Percentiles rank a stretch among this genome's conserved stretches.
Conservation (phyloP, 2,797 vertebrate species). For the Oceanodroma leucorhoa region DNA sequence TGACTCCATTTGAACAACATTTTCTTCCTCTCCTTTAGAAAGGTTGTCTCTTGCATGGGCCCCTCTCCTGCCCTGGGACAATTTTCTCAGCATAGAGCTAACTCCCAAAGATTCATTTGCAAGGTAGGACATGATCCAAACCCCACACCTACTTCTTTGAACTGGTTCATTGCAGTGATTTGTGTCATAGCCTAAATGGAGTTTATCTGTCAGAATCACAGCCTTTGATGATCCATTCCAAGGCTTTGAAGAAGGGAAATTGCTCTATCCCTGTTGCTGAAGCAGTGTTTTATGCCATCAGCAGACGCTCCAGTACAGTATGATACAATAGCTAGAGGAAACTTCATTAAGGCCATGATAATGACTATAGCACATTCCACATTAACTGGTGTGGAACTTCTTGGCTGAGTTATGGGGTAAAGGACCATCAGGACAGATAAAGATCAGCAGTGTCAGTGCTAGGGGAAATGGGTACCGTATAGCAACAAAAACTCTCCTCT, state of each 20-base stretch:
- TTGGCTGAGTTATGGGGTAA: not conserved
- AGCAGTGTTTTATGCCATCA: not conserved
- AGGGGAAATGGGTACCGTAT: not conserved
- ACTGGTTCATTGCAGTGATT: not conserved
- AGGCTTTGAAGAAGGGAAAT: not conserved
- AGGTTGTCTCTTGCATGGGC: fast-evolving
- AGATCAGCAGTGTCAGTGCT: not conserved
- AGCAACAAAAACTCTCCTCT: not conserved
- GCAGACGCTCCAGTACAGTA: not conserved
- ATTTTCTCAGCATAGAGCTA: not conserved
- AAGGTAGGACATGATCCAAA: not conserved
- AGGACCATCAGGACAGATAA: not conserved
- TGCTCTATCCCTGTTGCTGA: not conserved
- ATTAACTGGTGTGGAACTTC: not conserved
- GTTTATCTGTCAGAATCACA: not conserved
- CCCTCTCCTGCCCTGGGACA: not conserved
- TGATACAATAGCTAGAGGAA: not conserved
- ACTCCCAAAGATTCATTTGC: not conserved
- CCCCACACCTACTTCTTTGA: not conserved
- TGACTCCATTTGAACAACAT: not conserved
- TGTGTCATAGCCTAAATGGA: not conserved
- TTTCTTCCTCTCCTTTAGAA: not conserved
- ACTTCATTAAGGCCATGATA: not conserved
- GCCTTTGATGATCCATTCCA: not conserved
- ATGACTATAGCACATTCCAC: not conserved